Evolutionary conservation across 92 coral and sea anemone species (phyloP).

Genomic region (Hydrozoanthus gracilis): DNA sequence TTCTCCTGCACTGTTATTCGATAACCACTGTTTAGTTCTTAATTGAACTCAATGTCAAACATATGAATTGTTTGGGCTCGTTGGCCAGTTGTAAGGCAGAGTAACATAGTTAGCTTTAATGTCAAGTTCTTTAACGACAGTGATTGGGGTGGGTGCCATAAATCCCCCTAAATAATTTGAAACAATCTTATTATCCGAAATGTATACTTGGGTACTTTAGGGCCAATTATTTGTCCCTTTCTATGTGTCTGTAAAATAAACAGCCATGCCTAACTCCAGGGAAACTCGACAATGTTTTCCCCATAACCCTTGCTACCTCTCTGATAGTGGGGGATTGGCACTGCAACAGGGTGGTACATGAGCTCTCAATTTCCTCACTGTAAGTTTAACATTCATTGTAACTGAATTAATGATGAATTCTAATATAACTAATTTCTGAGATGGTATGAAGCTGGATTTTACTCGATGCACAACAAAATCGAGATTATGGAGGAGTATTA

Average conservation of each 20-base stretch:
- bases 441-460: constrained; percentile 55
- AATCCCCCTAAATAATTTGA: too few species aligned
- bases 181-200: too few species aligned
- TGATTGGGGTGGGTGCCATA: too few species aligned
- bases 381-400: constrained; percentile 59
- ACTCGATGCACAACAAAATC: constrained; percentile 55
- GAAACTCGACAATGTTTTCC: constrained; percentile 59
- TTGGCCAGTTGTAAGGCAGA: too few species aligned
- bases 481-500: constrained; percentile 56
- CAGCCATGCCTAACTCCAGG: constrained; percentile 67
- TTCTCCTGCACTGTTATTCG: constrained; percentile 58
- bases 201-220: too few species aligned
- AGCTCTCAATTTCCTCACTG: constrained; percentile 36
- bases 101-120: too few species aligned
- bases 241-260: constrained; percentile 58
- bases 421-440: constrained; percentile 50
- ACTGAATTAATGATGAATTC: constrained; percentile 60
- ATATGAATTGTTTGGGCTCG: too few species aligned
- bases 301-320: constrained; percentile 56
- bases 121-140: too few species aligned
- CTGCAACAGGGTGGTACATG: constrained; percentile 35
- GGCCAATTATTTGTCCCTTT: constrained; percentile 49
- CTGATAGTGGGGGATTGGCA: constrained; percentile 41
- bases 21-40: constrained; percentile 46
- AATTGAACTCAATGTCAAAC: constrained; percentile 54